These are phyloP conservation scores for Cheilosia variabilis DNA, from an alignment of 2,888 invertebrate species.

Conservation along the genomic window DNA sequence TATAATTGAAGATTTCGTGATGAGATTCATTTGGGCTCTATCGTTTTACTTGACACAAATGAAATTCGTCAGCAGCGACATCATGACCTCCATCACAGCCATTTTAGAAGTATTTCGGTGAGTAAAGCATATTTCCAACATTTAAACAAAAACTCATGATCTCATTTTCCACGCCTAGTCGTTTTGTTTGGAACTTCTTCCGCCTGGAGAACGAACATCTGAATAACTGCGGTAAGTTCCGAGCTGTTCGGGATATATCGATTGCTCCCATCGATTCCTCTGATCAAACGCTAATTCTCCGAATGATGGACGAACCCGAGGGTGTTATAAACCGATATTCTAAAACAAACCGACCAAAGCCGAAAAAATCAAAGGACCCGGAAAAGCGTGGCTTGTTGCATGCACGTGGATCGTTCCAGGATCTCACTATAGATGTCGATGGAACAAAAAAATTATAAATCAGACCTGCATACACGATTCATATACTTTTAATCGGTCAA, in stretches of 20 bases:
- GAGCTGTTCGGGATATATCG: constrained; percentile 98
- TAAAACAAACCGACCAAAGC: constrained; percentile 86
- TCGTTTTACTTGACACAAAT: constrained; percentile 94
- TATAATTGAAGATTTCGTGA: constrained; percentile 95
- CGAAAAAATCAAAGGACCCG: constrained; percentile 86
- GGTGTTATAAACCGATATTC: constrained; percentile 90
- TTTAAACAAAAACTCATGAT: not conserved
- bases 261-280: constrained; percentile 97
- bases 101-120: constrained; percentile 95
- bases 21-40: constrained; percentile 96
- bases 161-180: constrained; percentile 84
- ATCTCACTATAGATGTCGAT: constrained; percentile 81
- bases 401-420: constrained; percentile 81
- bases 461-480: constrained; percentile 21
- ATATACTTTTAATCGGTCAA: constrained; percentile 30
- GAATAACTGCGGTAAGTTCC: constrained; percentile 99
- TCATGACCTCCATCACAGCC: constrained; percentile 92
- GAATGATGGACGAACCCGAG: constrained; percentile 98
- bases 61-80: constrained; percentile 89
- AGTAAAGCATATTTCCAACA: constrained; percentile 58
- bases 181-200: constrained; percentile 99
- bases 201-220: constrained; percentile 99
- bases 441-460: constrained; percentile 81
- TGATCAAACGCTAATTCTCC: constrained; percentile 93
- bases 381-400: constrained; percentile 86